Evolutionary conservation across 2,888 invertebrate genomes (phyloP), one percentile per base, ranked within the genome.

Genomic region (Tenthredo scrophulariae): DNA sequence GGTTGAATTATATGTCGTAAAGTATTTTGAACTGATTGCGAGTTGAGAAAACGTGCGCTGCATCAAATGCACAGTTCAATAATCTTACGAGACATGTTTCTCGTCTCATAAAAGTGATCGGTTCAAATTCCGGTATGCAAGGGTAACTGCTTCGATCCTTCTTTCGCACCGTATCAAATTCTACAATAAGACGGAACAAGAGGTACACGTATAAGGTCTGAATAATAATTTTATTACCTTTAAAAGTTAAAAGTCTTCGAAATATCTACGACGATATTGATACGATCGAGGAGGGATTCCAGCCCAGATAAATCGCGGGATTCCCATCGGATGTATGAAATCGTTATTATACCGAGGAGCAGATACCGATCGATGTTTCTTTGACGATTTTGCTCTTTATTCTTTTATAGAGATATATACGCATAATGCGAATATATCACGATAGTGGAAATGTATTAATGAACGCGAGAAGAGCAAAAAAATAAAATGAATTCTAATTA

Each of bases 41-140:
- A 1, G 62, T n/a, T 7, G 62, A 1, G 4, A 26, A 62, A 62
- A 26, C 26, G 22, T 26, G 62, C 26, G 10, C 22, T 2, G 13
- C 70, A 15, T 33, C 33, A 29, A 29, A 70, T 15, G 6, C 26
- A 22, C 26, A 33, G 13, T 29, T 10, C 37, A 72, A 75, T 26
- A 43, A 46, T 46, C 43, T 3, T 46, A 33, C 26, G 79, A 33
- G 29, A 54, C 46, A 33, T 79, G 22, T 79, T 37, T 79, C 54
- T 29, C 54, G 54, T 58, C 15, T 54, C 18, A 22, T 75, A 37
- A 70, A 37, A 75, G n/a, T 40, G 40, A 72, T 79, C 79, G 62
- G 2, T 40, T 82, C 65, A 65, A 65, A 82, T 82, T 82, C 82
- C 82, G 82, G 82, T 82, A 82, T 82, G 82, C 82, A 82, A 82